Evolutionary conservation across 2,888 invertebrate genomes (phyloP).

Genomic region (Parascotia fuliginaria): DNA sequence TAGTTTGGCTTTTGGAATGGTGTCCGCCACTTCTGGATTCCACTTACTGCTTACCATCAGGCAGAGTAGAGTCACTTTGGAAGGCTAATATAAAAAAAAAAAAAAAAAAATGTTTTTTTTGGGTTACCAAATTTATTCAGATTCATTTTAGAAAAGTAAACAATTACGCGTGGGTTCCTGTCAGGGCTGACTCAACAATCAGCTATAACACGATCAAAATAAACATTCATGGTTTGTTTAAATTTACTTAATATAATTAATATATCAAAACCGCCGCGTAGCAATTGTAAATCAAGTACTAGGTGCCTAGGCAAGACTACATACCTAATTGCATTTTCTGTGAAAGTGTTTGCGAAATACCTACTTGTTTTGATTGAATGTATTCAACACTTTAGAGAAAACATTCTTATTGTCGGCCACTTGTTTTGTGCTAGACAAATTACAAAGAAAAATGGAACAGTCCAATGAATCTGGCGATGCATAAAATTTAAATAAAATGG

Average conservation of each 20-base stretch:
- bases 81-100: too few species aligned
- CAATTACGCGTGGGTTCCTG: slow-evolving; percentile 47
- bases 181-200: slow-evolving; percentile 43
- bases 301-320: slow-evolving; percentile 14
- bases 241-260: slow-evolving; percentile 5
- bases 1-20: too few species aligned
- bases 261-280: slow-evolving; percentile 9
- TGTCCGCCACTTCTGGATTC: too few species aligned
- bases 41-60: too few species aligned
- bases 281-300: slow-evolving; percentile 20
- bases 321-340: slow-evolving; percentile 30
- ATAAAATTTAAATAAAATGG: slow-evolving; percentile 9
- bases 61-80: too few species aligned
- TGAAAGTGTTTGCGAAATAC: slow-evolving; percentile 33
- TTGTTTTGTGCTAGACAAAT: slow-evolving; percentile 19
- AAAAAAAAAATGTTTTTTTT: slow-evolving; percentile 23
- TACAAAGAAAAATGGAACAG: slow-evolving; percentile 18
- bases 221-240: slow-evolving; percentile 15
- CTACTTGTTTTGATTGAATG: slow-evolving; percentile 33
- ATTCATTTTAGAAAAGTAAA: slow-evolving; percentile 39
- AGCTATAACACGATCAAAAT: slow-evolving; percentile 19
- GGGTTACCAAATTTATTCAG: slow-evolving; percentile 24
- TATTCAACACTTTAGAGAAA: slow-evolving; percentile 21
- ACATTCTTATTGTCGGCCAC: slow-evolving; percentile 21
- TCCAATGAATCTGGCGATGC: slow-evolving; percentile 6